Base-by-base conservation (phyloP, 2,113 vertebrate genomes). In the Gadus macrocephalus region DNA sequence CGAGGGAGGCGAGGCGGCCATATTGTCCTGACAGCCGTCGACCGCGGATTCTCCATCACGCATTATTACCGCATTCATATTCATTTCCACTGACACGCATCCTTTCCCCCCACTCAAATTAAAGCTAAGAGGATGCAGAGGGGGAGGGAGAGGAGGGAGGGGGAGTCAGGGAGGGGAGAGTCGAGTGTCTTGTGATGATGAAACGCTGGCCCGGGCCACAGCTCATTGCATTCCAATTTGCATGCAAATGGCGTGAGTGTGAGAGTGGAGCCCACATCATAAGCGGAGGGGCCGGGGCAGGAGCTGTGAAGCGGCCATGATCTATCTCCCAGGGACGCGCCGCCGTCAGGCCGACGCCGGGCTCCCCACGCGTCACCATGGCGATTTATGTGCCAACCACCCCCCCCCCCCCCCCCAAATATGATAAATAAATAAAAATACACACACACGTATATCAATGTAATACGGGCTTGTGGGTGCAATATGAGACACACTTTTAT, bases 181-280 rank as follows among this genome's bases (percentile, higher is more conserved):
- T 56, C 67, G 67, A 70, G 71, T 66, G 17, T 92, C 92, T 49
- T 49, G 42, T 95, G 93, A 95, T 96, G 95, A 96, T 96, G 95
- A 97, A 98, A 96, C 96, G 95, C 93, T 91, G 93, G 95, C 91
- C 81, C 91, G 92, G 95, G 94, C 94, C 94, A 97, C 96, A 98
- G 96, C 96, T 97, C 96, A 98, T 96, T 97, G 95, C 95, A 94
- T 98, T 98, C 96, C 95, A 98, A 99, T 99, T 99, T 99, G 95
- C 95, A 99, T 99, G 96, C 96, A 98, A 99, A 99, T 99, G 95
- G 93, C 2, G 93, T 95, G 93, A 92, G 93, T 92, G 93, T 91
- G 93, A 95, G 94, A 94, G 96, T 94, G 89, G 92, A 91, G 93
- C 93, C 92, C 94, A 94, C 93, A 95, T 96, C 95, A 95, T 91